Percentiles rank a stretch among this genome's conserved stretches.
phyloP scores from a whole-genome alignment of 2,113 vertebrate genomes.

The Ptilorrhoa leucosticta region DNA sequence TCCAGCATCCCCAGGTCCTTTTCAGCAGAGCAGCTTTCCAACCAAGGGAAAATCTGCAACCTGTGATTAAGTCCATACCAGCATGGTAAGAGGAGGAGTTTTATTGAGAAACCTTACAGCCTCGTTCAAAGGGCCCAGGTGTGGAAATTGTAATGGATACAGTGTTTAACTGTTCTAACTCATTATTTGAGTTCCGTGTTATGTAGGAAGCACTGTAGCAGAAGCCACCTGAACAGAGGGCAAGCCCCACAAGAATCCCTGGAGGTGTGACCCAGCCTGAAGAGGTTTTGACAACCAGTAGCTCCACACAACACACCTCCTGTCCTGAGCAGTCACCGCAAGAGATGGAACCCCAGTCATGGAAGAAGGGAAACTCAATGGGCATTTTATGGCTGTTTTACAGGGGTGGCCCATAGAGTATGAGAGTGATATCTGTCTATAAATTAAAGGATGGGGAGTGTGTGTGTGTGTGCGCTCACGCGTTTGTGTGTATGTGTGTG shows the following conservation, averaged over 20 bases:
- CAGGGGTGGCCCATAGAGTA: accelerated
- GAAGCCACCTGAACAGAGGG: neutral
- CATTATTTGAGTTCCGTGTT: accelerated
- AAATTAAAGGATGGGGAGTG: neutral
- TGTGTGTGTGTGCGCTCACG: neutral
- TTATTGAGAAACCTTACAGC: neutral
- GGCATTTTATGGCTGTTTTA: neutral
- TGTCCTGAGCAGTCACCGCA: neutral
- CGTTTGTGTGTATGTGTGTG: no score
- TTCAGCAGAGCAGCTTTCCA: neutral
- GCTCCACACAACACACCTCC: neutral
- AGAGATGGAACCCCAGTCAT: neutral
- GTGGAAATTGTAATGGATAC: neutral
- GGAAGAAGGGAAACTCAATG: neutral
- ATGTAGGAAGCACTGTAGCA: accelerated
- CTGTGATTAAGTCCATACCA: accelerated
- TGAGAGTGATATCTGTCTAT: neutral
- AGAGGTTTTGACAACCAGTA: neutral
- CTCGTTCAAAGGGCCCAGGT: accelerated
- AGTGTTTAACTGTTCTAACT: neutral
- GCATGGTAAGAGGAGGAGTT: neutral
- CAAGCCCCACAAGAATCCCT: neutral
- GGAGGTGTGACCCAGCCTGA: neutral
- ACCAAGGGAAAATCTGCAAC: neutral
- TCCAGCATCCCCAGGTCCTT: neutral